Evolutionary conservation across 2,797 vertebrate species (phyloP), one percentile per base, ranked within the genome.

Genomic region (Rhabdomys pumilio): DNA sequence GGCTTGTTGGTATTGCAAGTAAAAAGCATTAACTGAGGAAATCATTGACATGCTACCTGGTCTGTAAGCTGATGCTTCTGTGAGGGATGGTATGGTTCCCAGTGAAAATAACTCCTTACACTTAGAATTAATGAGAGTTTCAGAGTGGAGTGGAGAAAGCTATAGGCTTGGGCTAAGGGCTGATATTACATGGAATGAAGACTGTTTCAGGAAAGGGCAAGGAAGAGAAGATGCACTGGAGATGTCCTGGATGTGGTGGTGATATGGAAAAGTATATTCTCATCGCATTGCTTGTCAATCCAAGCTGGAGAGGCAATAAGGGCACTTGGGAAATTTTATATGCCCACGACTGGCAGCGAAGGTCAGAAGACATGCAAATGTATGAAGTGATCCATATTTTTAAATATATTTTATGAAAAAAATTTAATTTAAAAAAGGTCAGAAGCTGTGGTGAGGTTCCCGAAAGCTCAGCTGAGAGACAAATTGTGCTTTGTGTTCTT

Each of bases 311-410:
- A 75, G 61, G 24, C 14, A 34, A 73, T 12, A 12, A 61, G 53
- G 3, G 10, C 96, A 96, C 13, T n/a, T 97, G 94, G 94, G 85
- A 93, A 96, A 96, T 97, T 94, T 94, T 86, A 31, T 73, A 84
- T 77, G 82, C 85, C 59, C 88, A 38, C 59, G 57, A 31, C 76
- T 77, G 44, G 90, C 92, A 95, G 87, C 79, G 96, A 96, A 91
- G 97, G 92, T 96, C 94, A 96, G 77, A 81, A 73, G 90, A 95
- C 72, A 1, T 57, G 55, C 19, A 69, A 69, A 86, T 86, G 14
- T 69, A n/a, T 53, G 61, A 86, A 69, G 31, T 4, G 2, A 86
- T 50, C 44, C 63, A 86, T 86, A 69, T 50, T 53, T 69, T 82
- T 24, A 85, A 86, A 53, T 86, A 86, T n/a, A 86, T n/a, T n/a